Conservation (phyloP, 1,140 invertebrate species). For the Ceratosolen solmsi region DNA sequence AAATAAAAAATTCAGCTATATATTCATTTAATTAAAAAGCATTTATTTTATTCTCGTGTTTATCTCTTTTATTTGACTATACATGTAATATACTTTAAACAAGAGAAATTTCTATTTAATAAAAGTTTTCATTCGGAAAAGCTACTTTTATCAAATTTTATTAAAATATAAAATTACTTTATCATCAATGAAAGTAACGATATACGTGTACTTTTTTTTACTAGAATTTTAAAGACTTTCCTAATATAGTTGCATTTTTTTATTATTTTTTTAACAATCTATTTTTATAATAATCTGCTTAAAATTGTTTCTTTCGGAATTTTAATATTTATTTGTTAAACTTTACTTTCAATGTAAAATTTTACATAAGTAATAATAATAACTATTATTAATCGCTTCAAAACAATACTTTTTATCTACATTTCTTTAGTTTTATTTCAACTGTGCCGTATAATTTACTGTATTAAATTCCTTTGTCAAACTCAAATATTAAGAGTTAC, state of each 20-base stretch:
- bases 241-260: neutral
- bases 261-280: too few relatives aligned
- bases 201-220: neutral
- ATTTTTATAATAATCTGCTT: neutral
- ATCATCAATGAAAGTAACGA: neutral
- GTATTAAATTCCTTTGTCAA: neutral
- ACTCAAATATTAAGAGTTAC: neutral
- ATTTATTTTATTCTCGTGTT: too few relatives aligned
- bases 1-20: too few relatives aligned
- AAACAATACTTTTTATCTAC: neutral
- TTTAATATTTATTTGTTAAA: conserved; percentile 11
- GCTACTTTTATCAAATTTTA: neutral
- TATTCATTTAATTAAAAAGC: too few relatives aligned
- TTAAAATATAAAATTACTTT: neutral
- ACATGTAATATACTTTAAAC: too few relatives aligned
- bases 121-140: too few relatives aligned
- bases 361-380: neutral
- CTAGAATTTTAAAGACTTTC: neutral
- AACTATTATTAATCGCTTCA: neutral
- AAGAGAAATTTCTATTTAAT: too few relatives aligned
- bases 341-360: neutral
- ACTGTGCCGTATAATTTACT: neutral
- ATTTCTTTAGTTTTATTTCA: neutral
- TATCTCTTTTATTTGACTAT: too few relatives aligned
- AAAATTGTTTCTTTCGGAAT: neutral